Base-by-base conservation (phyloP, 1,140 invertebrate genomes). In the Coelopa frigida region DNA sequence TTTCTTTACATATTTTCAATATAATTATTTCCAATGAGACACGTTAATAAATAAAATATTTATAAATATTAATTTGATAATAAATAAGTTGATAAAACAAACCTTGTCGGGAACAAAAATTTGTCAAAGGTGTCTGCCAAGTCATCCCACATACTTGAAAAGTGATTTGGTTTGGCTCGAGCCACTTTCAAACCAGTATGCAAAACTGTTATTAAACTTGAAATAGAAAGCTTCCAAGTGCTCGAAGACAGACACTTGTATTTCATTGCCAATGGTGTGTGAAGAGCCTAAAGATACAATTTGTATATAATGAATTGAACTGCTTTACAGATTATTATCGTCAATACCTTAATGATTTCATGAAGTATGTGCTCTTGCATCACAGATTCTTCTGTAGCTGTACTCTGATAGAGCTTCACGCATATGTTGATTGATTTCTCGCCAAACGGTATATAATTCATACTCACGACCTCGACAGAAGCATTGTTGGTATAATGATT, bases 401-500 rank as follows among this genome's bases (percentile, higher is more conserved):
- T 89, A 57, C 82, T 81, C 58, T 85, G 78, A 71, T 94, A 95
- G 24, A 94, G 69, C 58, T 78, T 82, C 2, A 91, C 84, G 31
- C 85, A 82, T 75, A 92, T 84, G 17, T 80, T 79, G 18, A 94
- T 73, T 11, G 87, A 81, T 65, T 85, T 84, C 62, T 92, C 88
- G 51, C 89, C 87, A 72, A 92, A 93, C 35, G 88, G 87, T 53
- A 90, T 85, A 63, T 87, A 90, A 69, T 89, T 89, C 80, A 87
- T 84, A 31, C 79, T 82, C n/a, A 88, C 76, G 78, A 83, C 87
- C 55, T 89, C 86, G 48, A 78, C 73, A 72, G 70, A 58, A 57
- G 73, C 56, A 47, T 58, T 57, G 56, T 66, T 68, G 44, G 52
- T 45, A 53, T 67, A 68, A 45, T 60, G 57, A 15, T 54, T 56